Conservation (phyloP, 2,797 vertebrate genomes). For the Chaetodon trifasciatus region DNA sequence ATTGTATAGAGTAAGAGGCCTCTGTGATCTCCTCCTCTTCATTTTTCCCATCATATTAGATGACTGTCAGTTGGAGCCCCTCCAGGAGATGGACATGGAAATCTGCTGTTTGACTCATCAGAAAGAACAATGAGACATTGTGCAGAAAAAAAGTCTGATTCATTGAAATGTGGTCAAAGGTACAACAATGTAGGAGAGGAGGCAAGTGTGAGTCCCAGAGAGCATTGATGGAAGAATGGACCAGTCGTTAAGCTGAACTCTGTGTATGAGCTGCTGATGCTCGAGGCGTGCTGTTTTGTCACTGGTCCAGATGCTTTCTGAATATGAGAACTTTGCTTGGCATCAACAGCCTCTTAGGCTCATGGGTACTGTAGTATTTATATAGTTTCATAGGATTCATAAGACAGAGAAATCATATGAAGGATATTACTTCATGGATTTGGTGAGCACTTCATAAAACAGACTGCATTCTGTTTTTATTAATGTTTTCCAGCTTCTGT, state of each 20-base stretch:
- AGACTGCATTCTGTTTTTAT: too few species aligned
- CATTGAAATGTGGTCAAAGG: slow-evolving; percentile 17
- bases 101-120: slow-evolving; percentile 45
- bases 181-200: background rate
- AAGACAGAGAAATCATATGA: background rate
- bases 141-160: background rate
- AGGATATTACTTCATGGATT: too few species aligned
- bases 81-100: slow-evolving; percentile 45
- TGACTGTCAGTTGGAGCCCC: slow-evolving; percentile 13
- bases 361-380: slow-evolving; percentile 1
- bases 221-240: background rate
- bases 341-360: background rate
- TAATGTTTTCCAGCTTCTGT: too few species aligned
- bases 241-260: background rate
- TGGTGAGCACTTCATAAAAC: too few species aligned
- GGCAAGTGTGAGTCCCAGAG: slow-evolving; percentile 2
- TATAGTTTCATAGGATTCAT: background rate
- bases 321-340: background rate
- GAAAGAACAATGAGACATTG: slow-evolving; percentile 24
- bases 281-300: background rate
- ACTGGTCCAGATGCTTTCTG: background rate
- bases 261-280: background rate
- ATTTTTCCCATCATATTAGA: slow-evolving; percentile 27
- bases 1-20: background rate
- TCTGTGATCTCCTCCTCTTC: slow-evolving; percentile 27